Evolutionary conservation across 2,888 invertebrate genomes (phyloP).

Genomic region (Drosophila anomelani): DNA sequence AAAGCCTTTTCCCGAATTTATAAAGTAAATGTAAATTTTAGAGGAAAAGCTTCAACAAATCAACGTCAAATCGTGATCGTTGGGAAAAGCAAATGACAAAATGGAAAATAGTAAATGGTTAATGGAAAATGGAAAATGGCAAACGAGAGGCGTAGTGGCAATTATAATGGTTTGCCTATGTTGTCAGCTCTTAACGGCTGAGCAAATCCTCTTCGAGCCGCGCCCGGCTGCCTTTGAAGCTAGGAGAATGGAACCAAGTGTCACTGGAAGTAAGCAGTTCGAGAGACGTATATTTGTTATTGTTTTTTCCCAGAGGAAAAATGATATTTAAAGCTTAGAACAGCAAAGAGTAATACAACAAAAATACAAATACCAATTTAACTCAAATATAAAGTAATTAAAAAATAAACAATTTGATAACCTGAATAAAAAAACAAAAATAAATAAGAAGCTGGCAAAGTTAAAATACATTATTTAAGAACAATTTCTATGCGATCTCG

Average conservation of each 20-base stretch:
- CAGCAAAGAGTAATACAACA: not conserved
- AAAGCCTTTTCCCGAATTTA: too few species aligned
- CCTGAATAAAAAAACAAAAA: not conserved
- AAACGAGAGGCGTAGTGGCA: conserved; percentile 49
- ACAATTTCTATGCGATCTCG: not conserved
- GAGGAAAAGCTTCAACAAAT: conserved; percentile 17
- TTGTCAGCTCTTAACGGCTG: conserved; percentile 31
- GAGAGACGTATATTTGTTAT: not conserved
- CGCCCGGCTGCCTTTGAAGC: conserved; percentile 18
- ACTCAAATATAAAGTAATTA: not conserved
- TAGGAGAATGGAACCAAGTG: not conserved
- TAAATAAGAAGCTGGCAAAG: not conserved
- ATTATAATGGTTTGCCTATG: conserved; percentile 45
- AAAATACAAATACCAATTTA: not conserved
- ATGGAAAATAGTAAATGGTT: not conserved
- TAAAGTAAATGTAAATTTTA: too few species aligned
- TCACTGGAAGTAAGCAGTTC: conserved; percentile 1
- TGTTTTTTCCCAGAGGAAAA: too few species aligned
- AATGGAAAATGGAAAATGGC: conserved; percentile 3
- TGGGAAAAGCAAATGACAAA: conserved; percentile 11
- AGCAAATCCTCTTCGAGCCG: conserved; percentile 16
- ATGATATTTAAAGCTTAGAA: not conserved
- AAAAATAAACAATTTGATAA: not conserved
- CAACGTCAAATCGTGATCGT: conserved; percentile 15
- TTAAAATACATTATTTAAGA: not conserved